These are phyloP conservation scores for Picathartes gymnocephalus DNA, from an alignment of 2,113 vertebrate genomes.

Conservation along the genomic window DNA sequence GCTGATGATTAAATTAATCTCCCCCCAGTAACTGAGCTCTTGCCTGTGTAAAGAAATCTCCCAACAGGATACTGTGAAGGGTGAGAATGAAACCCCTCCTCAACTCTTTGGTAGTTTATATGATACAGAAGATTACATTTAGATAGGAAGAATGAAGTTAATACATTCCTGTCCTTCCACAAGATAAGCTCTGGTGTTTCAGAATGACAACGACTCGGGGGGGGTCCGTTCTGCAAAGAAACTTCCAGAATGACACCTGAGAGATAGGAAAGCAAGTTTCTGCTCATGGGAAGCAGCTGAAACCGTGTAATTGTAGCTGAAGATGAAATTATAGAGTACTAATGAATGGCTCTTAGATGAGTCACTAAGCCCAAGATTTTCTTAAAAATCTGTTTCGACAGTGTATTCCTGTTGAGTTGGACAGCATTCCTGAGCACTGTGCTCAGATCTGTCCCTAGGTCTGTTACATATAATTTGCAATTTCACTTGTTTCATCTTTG, in stretches of 20 bases:
- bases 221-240: background rate
- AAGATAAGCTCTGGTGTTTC: background rate
- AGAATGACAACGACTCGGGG: background rate
- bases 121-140: background rate
- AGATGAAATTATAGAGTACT: conserved; percentile 31
- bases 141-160: background rate
- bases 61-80: background rate
- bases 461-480: conserved; percentile 34
- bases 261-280: background rate
- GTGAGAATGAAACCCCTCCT: background rate
- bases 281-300: background rate
- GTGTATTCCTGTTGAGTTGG: background rate
- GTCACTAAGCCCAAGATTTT: conserved; percentile 4
- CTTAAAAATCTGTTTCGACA: background rate
- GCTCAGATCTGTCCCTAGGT: conserved; percentile 14
- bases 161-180: background rate
- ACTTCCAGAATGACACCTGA: background rate
- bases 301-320: background rate
- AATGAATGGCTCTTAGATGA: background rate
- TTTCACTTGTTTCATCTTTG: conserved; percentile 19
- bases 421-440: background rate
- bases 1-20: background rate
- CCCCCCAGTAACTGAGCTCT: background rate
- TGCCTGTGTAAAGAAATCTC: background rate
- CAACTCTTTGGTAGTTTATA: background rate